Evolutionary conservation across 2,888 invertebrate genomes (phyloP), one percentile per base, ranked within the genome.

Genomic region (Poecilus cupreus): DNA sequence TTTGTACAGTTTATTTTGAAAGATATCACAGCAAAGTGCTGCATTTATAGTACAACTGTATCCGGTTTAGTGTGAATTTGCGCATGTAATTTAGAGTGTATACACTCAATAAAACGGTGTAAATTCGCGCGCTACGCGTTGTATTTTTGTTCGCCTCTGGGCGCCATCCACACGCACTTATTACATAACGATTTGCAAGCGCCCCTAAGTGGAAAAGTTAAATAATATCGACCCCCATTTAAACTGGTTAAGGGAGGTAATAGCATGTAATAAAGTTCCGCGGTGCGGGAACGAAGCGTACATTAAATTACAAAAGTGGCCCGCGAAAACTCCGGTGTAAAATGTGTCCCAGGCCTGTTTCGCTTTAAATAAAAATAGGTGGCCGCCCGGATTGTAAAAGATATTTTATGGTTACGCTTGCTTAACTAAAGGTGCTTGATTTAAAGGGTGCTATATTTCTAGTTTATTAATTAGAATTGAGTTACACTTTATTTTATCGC

Each of bases 251-350:
- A 39, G 39, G 68, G 39, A 39, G 39, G 68, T 68, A 68, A 68
- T 68, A 68, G 68, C 68, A 39, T 68, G 68, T 68, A 68, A 68
- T 68, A 68, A 68, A 68, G 68, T 68, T 68, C 43, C 68, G 68
- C 68, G 39, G 39, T 32, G 10, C 37, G n/a, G 37, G 37, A 68
- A 39, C 68, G 10, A 18, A 20, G 68, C 43, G 68, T 68, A 68
- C 68, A 68, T 68, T 68, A 68, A 68, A 68, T 68, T 68, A 68
- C 39, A 68, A 68, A 68, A 68, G 68, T 68, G 68, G 68, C 68
- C 68, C 68, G 39, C 37, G 68, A 39, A 68, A 68, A 68, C 60
- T 60, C 60, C 26, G 24, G 26, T 60, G 60, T 60, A 24, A 60
- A 60, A 60, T 60, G 60, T 60, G 60, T 26, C 60, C 60, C n/a